Conservation (phyloP, 2,797 vertebrate species). For the Anomalospiza imberbis region DNA sequence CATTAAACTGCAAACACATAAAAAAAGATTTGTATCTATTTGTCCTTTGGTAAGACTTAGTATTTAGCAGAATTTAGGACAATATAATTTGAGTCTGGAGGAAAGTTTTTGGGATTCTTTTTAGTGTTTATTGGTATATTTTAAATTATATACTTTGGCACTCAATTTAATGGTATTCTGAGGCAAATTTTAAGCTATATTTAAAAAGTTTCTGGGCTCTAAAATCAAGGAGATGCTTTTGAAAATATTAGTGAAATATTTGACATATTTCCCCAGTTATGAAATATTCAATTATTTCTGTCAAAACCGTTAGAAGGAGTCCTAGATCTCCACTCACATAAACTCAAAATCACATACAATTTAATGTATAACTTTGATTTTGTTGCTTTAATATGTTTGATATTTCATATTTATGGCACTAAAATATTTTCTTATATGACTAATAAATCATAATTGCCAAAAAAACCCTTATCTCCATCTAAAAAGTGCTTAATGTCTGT, state of each 20-base stretch:
- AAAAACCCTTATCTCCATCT: rapidly evolving
- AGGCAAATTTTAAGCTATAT: neutral
- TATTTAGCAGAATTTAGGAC: neutral
- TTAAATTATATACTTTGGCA: neutral
- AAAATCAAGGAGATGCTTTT: neutral
- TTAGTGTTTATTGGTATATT: neutral
- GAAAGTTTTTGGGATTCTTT: neutral
- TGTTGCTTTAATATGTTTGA: neutral
- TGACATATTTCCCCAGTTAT: neutral
- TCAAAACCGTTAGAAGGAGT: neutral
- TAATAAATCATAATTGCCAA: neutral
- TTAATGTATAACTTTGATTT: neutral
- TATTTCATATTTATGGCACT: neutral
- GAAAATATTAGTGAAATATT: neutral
- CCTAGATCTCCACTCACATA: neutral
- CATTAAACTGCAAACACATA: neutral
- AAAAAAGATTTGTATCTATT: neutral
- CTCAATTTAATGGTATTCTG: neutral
- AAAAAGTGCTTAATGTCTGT: neutral
- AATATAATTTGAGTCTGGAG: neutral
- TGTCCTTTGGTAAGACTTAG: neutral
- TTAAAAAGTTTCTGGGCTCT: neutral
- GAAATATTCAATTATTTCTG: neutral
- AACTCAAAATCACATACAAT: neutral
- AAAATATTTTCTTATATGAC: neutral